Conservation (phyloP, 2,113 vertebrate species). For the Hystrix brachyura region DNA sequence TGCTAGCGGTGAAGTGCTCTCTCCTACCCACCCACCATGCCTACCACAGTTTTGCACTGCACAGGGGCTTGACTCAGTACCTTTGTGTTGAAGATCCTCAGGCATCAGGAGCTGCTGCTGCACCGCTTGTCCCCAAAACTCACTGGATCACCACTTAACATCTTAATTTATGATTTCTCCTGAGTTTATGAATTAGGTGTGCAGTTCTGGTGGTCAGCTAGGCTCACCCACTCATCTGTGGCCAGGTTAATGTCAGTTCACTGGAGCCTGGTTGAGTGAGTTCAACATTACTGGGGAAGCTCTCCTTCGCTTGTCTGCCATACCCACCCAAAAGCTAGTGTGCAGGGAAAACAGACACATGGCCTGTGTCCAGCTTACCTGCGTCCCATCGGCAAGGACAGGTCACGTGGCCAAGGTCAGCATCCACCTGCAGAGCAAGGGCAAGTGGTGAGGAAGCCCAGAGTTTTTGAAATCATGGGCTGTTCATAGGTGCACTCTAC, state of each 20-base stretch:
- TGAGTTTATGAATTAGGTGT: rapidly evolving
- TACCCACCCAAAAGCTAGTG: rapidly evolving
- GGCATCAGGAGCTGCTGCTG: rapidly evolving
- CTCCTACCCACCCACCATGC: rapidly evolving
- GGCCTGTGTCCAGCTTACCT: rapidly evolving
- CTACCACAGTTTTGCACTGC: rapidly evolving
- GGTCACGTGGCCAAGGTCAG: rapidly evolving
- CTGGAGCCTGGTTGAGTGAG: rapidly evolving
- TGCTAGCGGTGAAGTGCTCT: rapidly evolving
- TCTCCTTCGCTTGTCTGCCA: rapidly evolving
- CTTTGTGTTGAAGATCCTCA: rapidly evolving
- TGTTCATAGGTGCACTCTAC: rapidly evolving
- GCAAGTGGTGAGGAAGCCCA: background rate
- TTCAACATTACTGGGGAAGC: rapidly evolving
- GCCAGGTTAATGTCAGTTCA: rapidly evolving
- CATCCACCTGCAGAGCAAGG: too few species aligned
- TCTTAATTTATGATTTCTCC: too few species aligned
- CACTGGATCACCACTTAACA: rapidly evolving
- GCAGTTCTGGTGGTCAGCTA: rapidly evolving
- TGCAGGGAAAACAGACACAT: background rate
- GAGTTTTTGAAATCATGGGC: rapidly evolving
- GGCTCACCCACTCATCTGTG: too few species aligned
- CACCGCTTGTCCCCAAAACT: background rate
- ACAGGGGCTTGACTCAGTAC: rapidly evolving
- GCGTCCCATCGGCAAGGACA: rapidly evolving